phyloP scores from a whole-genome alignment of 2,888 invertebrate species.

The Quadroppia sp. region DNA sequence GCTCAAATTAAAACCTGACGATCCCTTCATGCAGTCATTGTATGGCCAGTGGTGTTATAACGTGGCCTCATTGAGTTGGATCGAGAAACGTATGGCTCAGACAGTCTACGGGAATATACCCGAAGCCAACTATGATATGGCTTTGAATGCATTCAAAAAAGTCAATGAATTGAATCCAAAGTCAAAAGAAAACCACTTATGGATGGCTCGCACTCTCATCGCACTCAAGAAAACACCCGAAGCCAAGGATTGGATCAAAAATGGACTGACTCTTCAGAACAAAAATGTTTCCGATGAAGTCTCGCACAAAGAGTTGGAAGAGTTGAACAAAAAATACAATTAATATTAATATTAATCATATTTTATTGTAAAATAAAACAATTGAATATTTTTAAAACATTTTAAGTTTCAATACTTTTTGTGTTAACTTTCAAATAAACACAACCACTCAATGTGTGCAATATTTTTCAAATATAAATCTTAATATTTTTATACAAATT shows the following conservation, averaged over 20 bases:
- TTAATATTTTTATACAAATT: too few species aligned
- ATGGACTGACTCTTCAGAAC: not conserved
- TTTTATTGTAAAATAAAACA: too few species aligned
- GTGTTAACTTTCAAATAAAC: too few species aligned
- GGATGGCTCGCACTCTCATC: constrained; percentile 1
- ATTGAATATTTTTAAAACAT: too few species aligned
- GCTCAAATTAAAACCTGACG: not conserved
- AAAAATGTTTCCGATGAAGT: not conserved
- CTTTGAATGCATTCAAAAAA: not conserved
- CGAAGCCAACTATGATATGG: not conserved
- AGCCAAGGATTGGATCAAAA: constrained; percentile 1
- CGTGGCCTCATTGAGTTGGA: constrained; percentile 1
- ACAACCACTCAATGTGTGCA: too few species aligned
- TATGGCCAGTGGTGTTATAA: constrained; percentile 12
- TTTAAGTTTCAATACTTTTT: too few species aligned
- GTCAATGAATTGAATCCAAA: not conserved
- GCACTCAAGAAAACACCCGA: not conserved
- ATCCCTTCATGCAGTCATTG: not conserved
- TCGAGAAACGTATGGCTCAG: not conserved
- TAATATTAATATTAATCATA: too few species aligned
- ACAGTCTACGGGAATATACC: not conserved
- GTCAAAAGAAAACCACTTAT: constrained; percentile 13
- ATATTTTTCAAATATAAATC: too few species aligned
- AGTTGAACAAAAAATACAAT: too few species aligned
- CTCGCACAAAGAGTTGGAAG: constrained; percentile 1